Evolutionary conservation across 2,797 vertebrate genomes (phyloP).

Genomic region (Geotrypetes seraphini): DNA sequence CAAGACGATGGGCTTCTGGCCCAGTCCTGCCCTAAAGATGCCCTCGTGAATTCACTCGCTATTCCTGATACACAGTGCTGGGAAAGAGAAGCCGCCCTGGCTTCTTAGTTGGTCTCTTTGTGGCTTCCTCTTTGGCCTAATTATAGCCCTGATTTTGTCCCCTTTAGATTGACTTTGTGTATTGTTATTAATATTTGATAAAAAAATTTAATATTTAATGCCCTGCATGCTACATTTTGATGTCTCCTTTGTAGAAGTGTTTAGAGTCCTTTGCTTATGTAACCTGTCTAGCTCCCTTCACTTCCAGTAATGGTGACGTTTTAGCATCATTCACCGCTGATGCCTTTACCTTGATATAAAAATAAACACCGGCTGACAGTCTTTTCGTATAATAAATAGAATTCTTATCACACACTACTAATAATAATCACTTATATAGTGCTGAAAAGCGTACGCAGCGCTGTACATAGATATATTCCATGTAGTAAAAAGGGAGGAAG

Average conservation of each 20-base stretch:
- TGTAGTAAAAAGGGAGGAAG: too few relatives aligned
- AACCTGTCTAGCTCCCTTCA: slow-evolving; percentile 23
- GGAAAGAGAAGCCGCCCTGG: slow-evolving; percentile 21
- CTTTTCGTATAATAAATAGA: too few relatives aligned
- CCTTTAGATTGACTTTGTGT: slow-evolving; percentile 24
- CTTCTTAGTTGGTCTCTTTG: slow-evolving; percentile 13
- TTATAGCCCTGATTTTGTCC: slow-evolving; percentile 34
- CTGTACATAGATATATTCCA: too few relatives aligned
- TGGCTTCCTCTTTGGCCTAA: slow-evolving; percentile 17
- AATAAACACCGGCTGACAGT: too few relatives aligned
- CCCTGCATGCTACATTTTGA: slow-evolving; percentile 42
- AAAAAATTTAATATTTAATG: slow-evolving; percentile 46
- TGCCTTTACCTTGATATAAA: not conserved
- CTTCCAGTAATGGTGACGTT: slow-evolving; percentile 33
- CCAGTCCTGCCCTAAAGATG: too few relatives aligned
- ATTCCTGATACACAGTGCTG: slow-evolving; percentile 16
- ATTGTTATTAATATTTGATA: slow-evolving; percentile 34
- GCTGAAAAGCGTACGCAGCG: too few relatives aligned
- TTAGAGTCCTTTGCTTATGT: slow-evolving; percentile 22
- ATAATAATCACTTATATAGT: too few relatives aligned
- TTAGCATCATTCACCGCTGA: not conserved
- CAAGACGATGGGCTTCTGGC: not conserved
- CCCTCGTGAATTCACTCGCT: too few relatives aligned
- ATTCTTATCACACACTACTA: too few relatives aligned
- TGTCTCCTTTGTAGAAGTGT: slow-evolving; percentile 33